Evolutionary conservation across 2,888 invertebrate species (phyloP), one percentile per base, ranked within the genome.

Genomic region (Amitus sp.): DNA sequence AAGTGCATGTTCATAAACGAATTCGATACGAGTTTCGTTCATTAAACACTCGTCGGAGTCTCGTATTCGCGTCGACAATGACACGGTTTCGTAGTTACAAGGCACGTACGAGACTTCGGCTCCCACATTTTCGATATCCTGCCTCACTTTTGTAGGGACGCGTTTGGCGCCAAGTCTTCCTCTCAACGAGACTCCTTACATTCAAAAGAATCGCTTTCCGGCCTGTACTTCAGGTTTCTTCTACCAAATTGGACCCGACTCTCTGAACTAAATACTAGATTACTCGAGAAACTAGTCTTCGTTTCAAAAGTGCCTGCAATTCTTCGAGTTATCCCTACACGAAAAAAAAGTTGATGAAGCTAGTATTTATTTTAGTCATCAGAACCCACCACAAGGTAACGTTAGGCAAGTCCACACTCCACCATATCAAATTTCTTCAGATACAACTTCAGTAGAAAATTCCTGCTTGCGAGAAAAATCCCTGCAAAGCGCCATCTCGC

Each of bases 21-120:
- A 33, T 33, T 12, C 12, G 33, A 33, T n/a, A 3, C 33, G n/a
- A 13, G 37, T 13, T 37, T 15, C 12, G 37, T 15, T 37, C 13
- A 37, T 37, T 37, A n/a, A 37, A 15, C 37, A 37, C 37, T 37
- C 37, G 37, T 37, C 37, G n/a, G n/a, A 37, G 37, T 12, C 2
- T 37, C 37, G 37, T 4, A 15, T 18, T 10, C n/a, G 6, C 58
- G 56, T 42, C 61, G 63, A 68, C 67, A 65, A 68, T 63, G 67
- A 64, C 51, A 60, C 15, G 48, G 65, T 59, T 70, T 74, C 73
- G 70, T 63, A 72, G 72, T 78, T 75, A 73, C 73, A 69, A 74
- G 68, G 73, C 77, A 78, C 77, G 77, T 75, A 76, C 71, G 61
- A 66, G 52, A 64, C 58, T 62, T 63, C 7, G 23, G 70, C 71